Conservation (phyloP, 2,797 vertebrate species). For the Sebastes cheni region DNA sequence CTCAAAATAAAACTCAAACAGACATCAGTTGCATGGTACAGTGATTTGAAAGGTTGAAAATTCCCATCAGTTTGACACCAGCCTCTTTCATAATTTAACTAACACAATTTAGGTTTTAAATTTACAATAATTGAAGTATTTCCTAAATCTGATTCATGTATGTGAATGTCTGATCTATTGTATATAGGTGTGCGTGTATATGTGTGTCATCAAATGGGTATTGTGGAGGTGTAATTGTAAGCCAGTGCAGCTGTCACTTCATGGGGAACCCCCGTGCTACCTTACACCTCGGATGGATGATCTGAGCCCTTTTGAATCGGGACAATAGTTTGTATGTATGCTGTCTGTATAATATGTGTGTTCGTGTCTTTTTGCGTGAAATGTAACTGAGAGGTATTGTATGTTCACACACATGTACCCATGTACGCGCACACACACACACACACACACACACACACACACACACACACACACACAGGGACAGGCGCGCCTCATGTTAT, state of each 20-base stretch:
- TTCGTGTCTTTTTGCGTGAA: slow-evolving; percentile 29
- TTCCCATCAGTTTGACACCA: too few species aligned
- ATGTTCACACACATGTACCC: slow-evolving; percentile 24
- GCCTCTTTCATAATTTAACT: not conserved
- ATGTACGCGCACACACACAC: not conserved
- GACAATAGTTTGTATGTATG: slow-evolving; percentile 44
- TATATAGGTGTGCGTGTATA: not conserved
- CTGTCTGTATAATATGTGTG: slow-evolving; percentile 10
- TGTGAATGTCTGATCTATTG: slow-evolving; percentile 15
- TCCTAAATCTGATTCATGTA: not conserved
- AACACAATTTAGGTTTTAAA: not conserved
- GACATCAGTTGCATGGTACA: not conserved
- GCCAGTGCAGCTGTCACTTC: slow-evolving; percentile 42
- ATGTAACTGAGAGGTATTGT: slow-evolving; percentile 48
- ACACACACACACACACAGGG: slow-evolving; percentile 7
- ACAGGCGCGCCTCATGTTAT: slow-evolving; percentile 54
- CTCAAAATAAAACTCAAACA: not conserved
- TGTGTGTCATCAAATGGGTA: slow-evolving; percentile 32
- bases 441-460: slow-evolving; percentile 6
- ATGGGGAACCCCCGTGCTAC: slow-evolving; percentile 51
- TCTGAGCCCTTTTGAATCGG: slow-evolving; percentile 46
- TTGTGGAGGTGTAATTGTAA: slow-evolving; percentile 54
- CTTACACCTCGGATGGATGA: slow-evolving; percentile 48
- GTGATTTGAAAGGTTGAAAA: not conserved
- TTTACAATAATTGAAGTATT: not conserved